Conservation (phyloP, 2,888 invertebrate genomes). For the Tuta absoluta region DNA sequence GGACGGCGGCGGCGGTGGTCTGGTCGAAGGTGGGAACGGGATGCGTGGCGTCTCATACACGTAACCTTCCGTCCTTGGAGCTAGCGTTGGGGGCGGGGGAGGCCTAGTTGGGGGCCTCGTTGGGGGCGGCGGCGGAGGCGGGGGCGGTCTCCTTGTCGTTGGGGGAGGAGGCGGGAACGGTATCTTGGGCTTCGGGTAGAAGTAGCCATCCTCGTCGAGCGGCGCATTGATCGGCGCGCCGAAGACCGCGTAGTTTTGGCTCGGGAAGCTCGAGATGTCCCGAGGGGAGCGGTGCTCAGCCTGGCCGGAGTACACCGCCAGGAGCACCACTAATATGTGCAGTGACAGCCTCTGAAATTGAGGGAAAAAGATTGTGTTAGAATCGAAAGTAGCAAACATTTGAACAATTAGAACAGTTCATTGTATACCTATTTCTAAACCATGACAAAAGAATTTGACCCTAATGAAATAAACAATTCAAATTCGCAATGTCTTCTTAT, state of each 20-base stretch:
- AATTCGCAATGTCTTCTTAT: too few relatives aligned
- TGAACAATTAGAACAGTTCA: background rate
- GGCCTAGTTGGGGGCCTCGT: slow-evolving; percentile 33
- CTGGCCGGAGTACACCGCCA: slow-evolving; percentile 66
- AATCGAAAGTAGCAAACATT: background rate
- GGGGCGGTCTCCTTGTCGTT: slow-evolving; percentile 33
- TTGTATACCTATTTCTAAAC: too few relatives aligned
- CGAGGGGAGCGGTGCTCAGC: slow-evolving; percentile 56
- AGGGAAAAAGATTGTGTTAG: background rate
- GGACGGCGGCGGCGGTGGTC: slow-evolving; percentile 33
- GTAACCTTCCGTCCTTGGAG: slow-evolving; percentile 43
- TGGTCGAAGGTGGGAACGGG: slow-evolving; percentile 37
- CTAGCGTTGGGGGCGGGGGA: slow-evolving; percentile 27
- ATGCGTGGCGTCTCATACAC: slow-evolving; percentile 48
- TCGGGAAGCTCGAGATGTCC: slow-evolving; percentile 62
- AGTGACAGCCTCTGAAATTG: slow-evolving; percentile 77
- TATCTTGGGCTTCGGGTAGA: slow-evolving; percentile 70
- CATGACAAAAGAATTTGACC: too few relatives aligned
- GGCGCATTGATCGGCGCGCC: slow-evolving; percentile 65
- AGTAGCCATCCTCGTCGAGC: slow-evolving; percentile 73
- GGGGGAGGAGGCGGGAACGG: slow-evolving; percentile 64
- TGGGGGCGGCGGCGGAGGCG: slow-evolving; percentile 36
- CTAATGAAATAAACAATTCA: too few relatives aligned
- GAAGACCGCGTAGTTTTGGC: slow-evolving; percentile 68
- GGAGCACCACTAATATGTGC: slow-evolving; percentile 70